Base-by-base conservation (phyloP, 2,888 invertebrate species). In the Argyresthia albistria region DNA sequence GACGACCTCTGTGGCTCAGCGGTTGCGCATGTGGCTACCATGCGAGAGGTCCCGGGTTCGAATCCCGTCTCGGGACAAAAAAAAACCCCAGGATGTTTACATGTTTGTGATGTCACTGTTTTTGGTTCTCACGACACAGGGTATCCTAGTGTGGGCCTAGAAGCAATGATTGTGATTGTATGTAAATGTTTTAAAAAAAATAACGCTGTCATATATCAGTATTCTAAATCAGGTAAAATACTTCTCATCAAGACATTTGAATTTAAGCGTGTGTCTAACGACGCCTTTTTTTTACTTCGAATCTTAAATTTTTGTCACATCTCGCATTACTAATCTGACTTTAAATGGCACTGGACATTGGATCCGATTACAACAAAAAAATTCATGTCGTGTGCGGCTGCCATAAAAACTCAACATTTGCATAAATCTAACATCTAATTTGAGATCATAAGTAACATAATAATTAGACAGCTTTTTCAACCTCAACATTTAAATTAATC, bases 301-400 rank as follows among this genome's bases (percentile, higher is more conserved):
- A 52, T 47, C 42, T 42, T 62, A 61, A 70, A 69, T 66, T 70
- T 69, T 62, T 65, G 65, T 69, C 64, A 66, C 65, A 66, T 76
- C 71, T 81, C 70, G 63, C 69, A 73, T 80, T 75, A 76, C 79
- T 77, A 77, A 80, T 76, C 69, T 71, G 69, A 73, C 69, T 68
- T 74, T 76, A 76, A n/a, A 79, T 78, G 70, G 69, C 64, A 63
- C 54, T 56, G 55, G 57, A 57, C 50, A 55, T 46, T 64, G 64
- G 59, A 69, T 78, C 70, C 62, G 63, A 65, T 80, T 76, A 73
- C 77, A 66, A 64, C 69, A 69, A 70, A 65, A 72, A 68, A 63
- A 65, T 65, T 68, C 67, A 61, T 78, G 66, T 76, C 77, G 76
- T 81, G 80, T 81, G 80, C 78, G 76, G 76, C 61, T 67, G 64